Base-by-base conservation (phyloP, 2,113 vertebrate genomes). In the Rhynchomys soricoides region DNA sequence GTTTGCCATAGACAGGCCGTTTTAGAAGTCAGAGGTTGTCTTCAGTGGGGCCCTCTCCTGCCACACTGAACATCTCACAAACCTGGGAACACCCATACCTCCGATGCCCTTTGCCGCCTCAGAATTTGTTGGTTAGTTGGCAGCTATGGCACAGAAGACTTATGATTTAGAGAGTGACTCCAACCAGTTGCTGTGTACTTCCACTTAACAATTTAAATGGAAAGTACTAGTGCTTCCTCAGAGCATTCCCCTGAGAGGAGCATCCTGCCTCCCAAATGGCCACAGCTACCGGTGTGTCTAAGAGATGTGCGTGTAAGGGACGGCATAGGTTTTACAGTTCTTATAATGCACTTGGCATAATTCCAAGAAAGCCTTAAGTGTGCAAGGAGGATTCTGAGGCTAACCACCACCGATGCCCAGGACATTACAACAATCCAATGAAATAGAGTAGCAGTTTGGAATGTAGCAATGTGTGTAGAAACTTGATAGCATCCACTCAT, bases 161-260 rank as follows among this genome's bases (percentile, higher is more conserved):
- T 96, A 85, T 87, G 96, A 96, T 94, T 88, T 94, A 87, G 89
- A 86, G 40, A 90, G 40, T 48, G 86, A 73, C 89, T 96, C 96
- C 86, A 97, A 95, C 31, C 68, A 62, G 92, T 89, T 95, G 93
- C 89, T 83, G 66, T 89, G 79, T 96, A 86, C 83, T 85, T 96
- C 95, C 73, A 77, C 88, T 74, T 79, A 86, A 93, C 95, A 92
- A 95, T 93, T 91, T 94, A 89, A 94, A 95, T 91, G 73, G 91
- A 93, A 93, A 96, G n/a, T 3, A 48, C 62, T 59, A 22, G 66
- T 77, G 73, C 21, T 96, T 93, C 93, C 91, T 48, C 90, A 95
- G 96, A 93, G 87, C 83, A 92, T 66, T 85, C 77, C 94, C 96
- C 82, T 74, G 68, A 86, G 57, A 71, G 77, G 89, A 95, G 48